Evolutionary conservation across 2,797 vertebrate species (phyloP).

Genomic region (Poeciliopsis turneri): DNA sequence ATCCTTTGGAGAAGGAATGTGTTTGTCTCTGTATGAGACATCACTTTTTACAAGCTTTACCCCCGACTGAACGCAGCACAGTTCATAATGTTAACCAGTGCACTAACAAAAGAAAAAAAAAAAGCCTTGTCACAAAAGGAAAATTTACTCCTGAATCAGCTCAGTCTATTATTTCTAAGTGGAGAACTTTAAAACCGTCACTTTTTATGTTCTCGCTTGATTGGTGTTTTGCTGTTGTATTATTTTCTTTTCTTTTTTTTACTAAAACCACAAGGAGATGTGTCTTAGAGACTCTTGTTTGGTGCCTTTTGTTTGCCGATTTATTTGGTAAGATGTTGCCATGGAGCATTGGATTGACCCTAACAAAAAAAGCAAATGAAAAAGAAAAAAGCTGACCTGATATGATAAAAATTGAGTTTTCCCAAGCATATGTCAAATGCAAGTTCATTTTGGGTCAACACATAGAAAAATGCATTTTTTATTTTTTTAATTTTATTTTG

Average conservation of each 20-base stretch:
- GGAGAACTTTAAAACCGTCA: constrained; percentile 14
- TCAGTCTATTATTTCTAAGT: constrained; percentile 10
- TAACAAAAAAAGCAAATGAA: not conserved
- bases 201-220: constrained; percentile 24
- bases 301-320: constrained; percentile 41
- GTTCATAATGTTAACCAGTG: constrained; percentile 32
- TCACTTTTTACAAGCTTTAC: constrained; percentile 27
- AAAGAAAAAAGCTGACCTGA: constrained; percentile 34
- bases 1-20: constrained; percentile 45
- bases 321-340: constrained; percentile 53
- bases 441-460: not conserved
- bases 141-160: constrained; percentile 22
- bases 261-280: constrained; percentile 23
- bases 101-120: constrained; percentile 10
- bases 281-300: constrained; percentile 35
- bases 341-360: constrained; percentile 32
- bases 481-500: not conserved
- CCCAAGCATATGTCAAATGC: not conserved
- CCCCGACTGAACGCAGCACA: constrained; percentile 30
- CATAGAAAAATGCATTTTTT: not conserved
- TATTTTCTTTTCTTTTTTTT: not conserved
- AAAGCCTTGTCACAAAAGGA: constrained; percentile 24
- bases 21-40: constrained; percentile 19
- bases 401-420: constrained; percentile 23
- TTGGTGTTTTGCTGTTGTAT: constrained; percentile 11